phyloP scores from a whole-genome alignment of 2,888 invertebrate genomes.

The Aleiodes testaceus region DNA sequence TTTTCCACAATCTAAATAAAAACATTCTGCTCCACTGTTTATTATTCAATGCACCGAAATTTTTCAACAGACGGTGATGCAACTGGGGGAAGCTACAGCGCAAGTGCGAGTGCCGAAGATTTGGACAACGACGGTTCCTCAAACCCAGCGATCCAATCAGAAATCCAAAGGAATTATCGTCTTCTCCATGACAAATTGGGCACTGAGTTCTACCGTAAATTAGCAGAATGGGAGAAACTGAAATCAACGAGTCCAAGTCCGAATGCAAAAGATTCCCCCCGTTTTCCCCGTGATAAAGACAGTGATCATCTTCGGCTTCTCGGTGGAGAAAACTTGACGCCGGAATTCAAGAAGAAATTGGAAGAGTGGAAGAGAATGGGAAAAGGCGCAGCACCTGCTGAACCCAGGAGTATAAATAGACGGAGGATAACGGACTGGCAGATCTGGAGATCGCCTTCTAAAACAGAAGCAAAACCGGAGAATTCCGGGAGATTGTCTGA shows the following conservation, averaged over 20 bases:
- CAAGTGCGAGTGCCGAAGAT: conserved; percentile 62
- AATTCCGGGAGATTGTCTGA: conserved; percentile 70
- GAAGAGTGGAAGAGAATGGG: conserved; percentile 89
- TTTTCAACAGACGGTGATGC: conserved; percentile 44
- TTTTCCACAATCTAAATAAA: neutral
- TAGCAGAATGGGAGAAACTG: conserved; percentile 77
- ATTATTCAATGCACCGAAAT: neutral
- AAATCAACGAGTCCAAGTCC: conserved; percentile 51
- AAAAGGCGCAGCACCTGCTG: conserved; percentile 69
- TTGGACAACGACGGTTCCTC: conserved; percentile 53
- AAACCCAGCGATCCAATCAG: conserved; percentile 74
- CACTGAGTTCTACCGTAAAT: conserved; percentile 83
- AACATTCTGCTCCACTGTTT: neutral
- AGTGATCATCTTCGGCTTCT: conserved; percentile 64
- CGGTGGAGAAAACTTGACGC: conserved; percentile 82
- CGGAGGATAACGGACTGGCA: conserved; percentile 78
- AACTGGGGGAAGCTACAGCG: conserved; percentile 56
- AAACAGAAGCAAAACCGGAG: conserved; percentile 54
- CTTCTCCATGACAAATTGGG: conserved; percentile 83
- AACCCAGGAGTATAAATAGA: conserved; percentile 59
- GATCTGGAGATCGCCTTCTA: conserved; percentile 75
- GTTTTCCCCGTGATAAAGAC: conserved; percentile 49
- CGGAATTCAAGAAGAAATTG: conserved; percentile 87
- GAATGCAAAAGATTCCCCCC: conserved; percentile 39
- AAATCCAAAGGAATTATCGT: conserved; percentile 82